Percentiles rank a stretch among this genome's conserved stretches.
Evolutionary conservation across 2,113 vertebrate species (phyloP).

Genomic region (Spea bombifrons): DNA sequence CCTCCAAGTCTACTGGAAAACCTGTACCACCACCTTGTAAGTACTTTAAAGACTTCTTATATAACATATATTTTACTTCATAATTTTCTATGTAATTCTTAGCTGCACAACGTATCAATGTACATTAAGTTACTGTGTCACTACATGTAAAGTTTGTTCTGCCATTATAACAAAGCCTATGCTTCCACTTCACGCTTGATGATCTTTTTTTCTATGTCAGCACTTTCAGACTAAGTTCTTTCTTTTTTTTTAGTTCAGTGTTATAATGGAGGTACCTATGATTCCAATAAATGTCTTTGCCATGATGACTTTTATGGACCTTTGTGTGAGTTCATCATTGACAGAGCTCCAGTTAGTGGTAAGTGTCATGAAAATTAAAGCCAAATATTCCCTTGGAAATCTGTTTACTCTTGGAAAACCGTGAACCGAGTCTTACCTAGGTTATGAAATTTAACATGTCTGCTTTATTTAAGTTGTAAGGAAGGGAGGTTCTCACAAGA

Average conservation of each 20-base stretch:
- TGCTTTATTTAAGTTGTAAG: background rate
- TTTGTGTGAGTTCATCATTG: conserved; percentile 4
- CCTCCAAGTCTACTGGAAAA: too few species aligned
- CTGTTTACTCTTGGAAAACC: too few species aligned
- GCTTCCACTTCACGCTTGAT: too few species aligned
- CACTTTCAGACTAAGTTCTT: background rate
- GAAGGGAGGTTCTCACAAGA: background rate
- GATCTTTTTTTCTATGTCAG: background rate
- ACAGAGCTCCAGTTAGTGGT: background rate
- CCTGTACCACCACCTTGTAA: too few species aligned
- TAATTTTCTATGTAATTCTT: too few species aligned
- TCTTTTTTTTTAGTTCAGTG: background rate
- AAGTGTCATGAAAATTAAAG: too few species aligned
- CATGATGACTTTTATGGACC: background rate
- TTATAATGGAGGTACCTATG: background rate
- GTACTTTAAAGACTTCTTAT: too few species aligned
- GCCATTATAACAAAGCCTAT: background rate
- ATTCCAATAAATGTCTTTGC: conserved; percentile 3
- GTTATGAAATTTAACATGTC: background rate
- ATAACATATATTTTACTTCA: too few species aligned
- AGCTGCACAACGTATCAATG: too few species aligned
- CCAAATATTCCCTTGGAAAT: too few species aligned
- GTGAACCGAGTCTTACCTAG: background rate
- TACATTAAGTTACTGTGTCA: too few species aligned
- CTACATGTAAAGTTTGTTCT: too few species aligned